Evolutionary conservation across 2,113 vertebrate genomes (phyloP).

Genomic region (Tringa solitaria): DNA sequence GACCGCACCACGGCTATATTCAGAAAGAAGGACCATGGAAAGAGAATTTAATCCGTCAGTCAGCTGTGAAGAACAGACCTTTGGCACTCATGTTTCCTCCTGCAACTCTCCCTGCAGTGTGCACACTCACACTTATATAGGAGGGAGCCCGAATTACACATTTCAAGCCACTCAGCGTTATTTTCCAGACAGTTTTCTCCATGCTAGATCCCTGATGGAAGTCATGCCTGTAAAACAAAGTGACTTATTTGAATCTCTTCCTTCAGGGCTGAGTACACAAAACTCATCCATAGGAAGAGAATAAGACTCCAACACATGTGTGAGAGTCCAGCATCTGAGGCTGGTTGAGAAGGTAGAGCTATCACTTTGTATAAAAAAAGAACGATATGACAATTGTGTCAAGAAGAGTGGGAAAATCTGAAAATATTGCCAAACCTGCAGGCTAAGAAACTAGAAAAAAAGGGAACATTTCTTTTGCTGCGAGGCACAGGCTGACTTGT

Average conservation of each 20-base stretch:
- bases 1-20: not conserved
- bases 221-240: slow-evolving; percentile 53
- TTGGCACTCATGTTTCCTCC: not conserved
- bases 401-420: not conserved
- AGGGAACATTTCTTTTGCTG: not conserved
- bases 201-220: slow-evolving; percentile 20
- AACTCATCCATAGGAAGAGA: not conserved
- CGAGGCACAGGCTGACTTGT: not conserved
- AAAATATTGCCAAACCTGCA: not conserved
- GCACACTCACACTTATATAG: not conserved
- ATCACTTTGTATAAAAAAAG: not conserved
- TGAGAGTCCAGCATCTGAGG: not conserved
- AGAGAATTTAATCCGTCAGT: not conserved
- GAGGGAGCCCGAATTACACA: not conserved
- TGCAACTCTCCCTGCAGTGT: not conserved
- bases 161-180: slow-evolving; percentile 42
- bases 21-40: not conserved
- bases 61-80: slow-evolving; percentile 49
- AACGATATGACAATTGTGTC: not conserved
- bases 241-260: slow-evolving; percentile 29
- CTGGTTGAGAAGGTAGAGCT: not conserved
- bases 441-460: not conserved
- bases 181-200: slow-evolving; percentile 61
- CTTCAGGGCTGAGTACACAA: slow-evolving; percentile 17
- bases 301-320: not conserved